Base-by-base conservation (phyloP, 2,113 vertebrate species). In the Toxostoma redivivum region DNA sequence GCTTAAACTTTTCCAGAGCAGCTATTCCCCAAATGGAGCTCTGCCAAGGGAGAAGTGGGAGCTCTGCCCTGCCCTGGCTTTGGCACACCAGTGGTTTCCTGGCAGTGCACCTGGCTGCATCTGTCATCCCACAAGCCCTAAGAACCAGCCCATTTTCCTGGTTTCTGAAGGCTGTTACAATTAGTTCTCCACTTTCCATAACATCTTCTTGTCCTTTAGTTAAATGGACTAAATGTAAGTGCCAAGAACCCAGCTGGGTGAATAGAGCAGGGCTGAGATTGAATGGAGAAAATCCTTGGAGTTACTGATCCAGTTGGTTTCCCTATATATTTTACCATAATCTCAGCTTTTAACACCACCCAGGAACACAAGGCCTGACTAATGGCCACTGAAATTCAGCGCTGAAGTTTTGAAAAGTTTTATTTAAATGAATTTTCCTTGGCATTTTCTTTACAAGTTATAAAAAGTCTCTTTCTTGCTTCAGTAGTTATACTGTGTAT, bases 21-120 rank as follows among this genome's bases (percentile, higher is more conserved):
- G 38, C 44, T 40, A 3, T 19, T 54, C 48, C 92, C 67, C 30
- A 54, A 33, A 9, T 0, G 8, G 19, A 40, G 42, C 80, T 76
- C 22, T 88, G n/a, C 7, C 25, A 35, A 16, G 57, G 1, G 22
- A 73, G 62, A 7, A 57, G 31, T 6, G 44, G 62, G 37, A 93
- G 28, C 30, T 12, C 11, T 2, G 8, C n/a, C 45, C 58, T 40
- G 65, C 42, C 1, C 27, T 10, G 13, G 21, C 45, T 77, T 31
- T 73, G 62, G 65, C 90, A 94, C 93, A 92, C 88, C 91, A 76
- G 94, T 50, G 91, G 18, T 30, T 30, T 88, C 48, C 80, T 86
- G 88, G 91, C 90, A 95, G 79, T 21, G 7, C 27, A 27, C 69
- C 56, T 95, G 93, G 87, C 96, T 96, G 72, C 94, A 38, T 89